Base-by-base conservation (phyloP, 2,888 invertebrate genomes). In the Phania funesta region DNA sequence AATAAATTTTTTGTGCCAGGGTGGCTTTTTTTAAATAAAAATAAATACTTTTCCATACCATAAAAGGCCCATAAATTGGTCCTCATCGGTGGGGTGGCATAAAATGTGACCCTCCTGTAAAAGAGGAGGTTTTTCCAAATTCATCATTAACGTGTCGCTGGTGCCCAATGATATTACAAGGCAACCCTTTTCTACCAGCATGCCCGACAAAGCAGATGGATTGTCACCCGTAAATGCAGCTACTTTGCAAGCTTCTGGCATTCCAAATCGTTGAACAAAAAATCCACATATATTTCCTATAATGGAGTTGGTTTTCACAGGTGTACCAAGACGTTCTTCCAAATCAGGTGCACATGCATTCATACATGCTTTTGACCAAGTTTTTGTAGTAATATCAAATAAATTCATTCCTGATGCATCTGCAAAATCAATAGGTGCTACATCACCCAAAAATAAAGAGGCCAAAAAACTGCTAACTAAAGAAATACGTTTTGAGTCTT, bases 401-500 rank as follows among this genome's bases (percentile, higher is more conserved):
- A 99, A 92, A 92, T 99, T 99, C 98, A 98, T 99, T 16, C 99
- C 99, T 0, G 98, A 98, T 0, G 95, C 99, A 90, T 99, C 99
- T 0, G 97, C 93, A 84, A 93, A 93, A 91, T 99, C 99, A 60
- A 99, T 97, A 0, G 97, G 95, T 0, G 98, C 98, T 84, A 97
- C 95, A 86, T 93, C 92, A 1, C 98, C 98, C 46, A 97, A 91
- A 88, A 99, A 95, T 67, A 99, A 90, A 0, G 97, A 96, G 80
- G 96, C 96, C 0, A 95, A 93, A 91, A 99, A 99, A 86, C 97
- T 98, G 87, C 98, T 98, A 4, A 99, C 94, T 50, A 99, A 92
- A 0, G 98, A 98, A 85, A 99, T 97, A 86, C 97, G 93, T 90
- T 96, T 95, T 0, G 98, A 95, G 64, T 94, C 93, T 85, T 93